Percentiles rank a stretch among this genome's conserved stretches.
Conservation (phyloP, 2,113 vertebrate species). For the Columbina picui region DNA sequence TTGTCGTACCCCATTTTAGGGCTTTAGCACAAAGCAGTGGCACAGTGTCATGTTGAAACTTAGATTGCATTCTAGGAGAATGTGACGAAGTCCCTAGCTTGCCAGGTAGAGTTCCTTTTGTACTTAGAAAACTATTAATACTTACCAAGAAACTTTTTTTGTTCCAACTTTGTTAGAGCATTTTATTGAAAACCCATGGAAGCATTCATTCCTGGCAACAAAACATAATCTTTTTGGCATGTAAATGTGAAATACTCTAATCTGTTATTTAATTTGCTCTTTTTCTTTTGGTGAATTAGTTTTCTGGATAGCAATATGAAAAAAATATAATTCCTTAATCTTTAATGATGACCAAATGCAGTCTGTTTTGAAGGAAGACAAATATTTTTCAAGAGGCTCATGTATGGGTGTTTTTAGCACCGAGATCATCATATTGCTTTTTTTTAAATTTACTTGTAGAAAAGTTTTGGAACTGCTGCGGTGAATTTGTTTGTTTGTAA, state of each 20-base stretch:
- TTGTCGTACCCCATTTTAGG: accelerated
- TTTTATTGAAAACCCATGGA: not conserved
- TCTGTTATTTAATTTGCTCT: not conserved
- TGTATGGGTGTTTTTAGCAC: not conserved
- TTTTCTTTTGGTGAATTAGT: not conserved
- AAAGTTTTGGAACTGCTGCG: not conserved
- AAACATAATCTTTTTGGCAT: not conserved
- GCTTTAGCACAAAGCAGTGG: not conserved
- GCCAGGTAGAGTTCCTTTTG: not conserved
- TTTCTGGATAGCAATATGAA: not conserved
- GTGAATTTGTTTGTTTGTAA: not conserved
- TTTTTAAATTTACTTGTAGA: not conserved
- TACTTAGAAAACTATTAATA: not conserved
- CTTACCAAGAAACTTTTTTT: not conserved
- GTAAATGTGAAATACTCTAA: not conserved
- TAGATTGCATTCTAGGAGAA: not conserved
- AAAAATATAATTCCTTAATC: not conserved
- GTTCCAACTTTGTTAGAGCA: not conserved
- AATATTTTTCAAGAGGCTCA: not conserved
- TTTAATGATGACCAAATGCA: not conserved
- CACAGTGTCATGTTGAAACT: not conserved
- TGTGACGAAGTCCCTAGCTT: not conserved
- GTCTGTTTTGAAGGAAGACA: not conserved
- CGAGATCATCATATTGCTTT: not conserved
- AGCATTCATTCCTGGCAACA: not conserved